Percentiles rank a stretch among this genome's conserved stretches.
These are phyloP conservation scores for Tylochromis polylepis DNA, from an alignment of 2,113 vertebrate genomes.

Conservation along the genomic window DNA sequence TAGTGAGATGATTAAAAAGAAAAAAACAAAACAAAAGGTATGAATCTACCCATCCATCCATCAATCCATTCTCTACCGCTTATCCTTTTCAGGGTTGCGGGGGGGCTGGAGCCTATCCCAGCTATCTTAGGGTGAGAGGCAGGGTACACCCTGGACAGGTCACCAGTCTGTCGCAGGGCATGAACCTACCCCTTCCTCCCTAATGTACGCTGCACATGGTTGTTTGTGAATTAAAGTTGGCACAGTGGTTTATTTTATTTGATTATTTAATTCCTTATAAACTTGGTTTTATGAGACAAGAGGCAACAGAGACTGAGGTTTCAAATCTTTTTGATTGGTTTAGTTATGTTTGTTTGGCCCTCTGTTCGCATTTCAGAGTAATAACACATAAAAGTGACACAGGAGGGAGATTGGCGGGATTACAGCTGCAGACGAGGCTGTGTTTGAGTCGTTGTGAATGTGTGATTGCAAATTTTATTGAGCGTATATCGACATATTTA, in stretches of 20 bases:
- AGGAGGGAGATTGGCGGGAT: not conserved
- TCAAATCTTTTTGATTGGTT: conserved; percentile 35
- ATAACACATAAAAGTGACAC: conserved; percentile 6
- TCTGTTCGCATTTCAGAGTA: conserved; percentile 1
- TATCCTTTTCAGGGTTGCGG: too few species aligned
- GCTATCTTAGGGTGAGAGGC: too few species aligned
- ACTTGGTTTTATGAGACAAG: conserved; percentile 18
- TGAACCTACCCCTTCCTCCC: not conserved
- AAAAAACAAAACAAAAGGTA: not conserved
- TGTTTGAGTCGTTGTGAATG: not conserved
- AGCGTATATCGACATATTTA: not conserved
- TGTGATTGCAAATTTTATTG: not conserved
- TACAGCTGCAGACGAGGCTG: not conserved
- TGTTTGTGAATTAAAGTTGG: conserved; percentile 15
- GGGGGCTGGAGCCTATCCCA: too few species aligned
- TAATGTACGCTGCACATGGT: not conserved
- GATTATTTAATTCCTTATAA: conserved; percentile 27
- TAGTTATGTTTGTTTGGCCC: not conserved
- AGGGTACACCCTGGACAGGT: too few species aligned
- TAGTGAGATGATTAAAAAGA: not conserved
- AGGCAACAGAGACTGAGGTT: not conserved
- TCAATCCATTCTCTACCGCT: too few species aligned
- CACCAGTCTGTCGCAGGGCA: too few species aligned
- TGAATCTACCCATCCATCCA: not conserved
- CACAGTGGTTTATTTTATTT: conserved; percentile 6